These are phyloP conservation scores for Parauchenoglanis ngamensis DNA, from an alignment of 2,797 vertebrate genomes.

Conservation along the genomic window DNA sequence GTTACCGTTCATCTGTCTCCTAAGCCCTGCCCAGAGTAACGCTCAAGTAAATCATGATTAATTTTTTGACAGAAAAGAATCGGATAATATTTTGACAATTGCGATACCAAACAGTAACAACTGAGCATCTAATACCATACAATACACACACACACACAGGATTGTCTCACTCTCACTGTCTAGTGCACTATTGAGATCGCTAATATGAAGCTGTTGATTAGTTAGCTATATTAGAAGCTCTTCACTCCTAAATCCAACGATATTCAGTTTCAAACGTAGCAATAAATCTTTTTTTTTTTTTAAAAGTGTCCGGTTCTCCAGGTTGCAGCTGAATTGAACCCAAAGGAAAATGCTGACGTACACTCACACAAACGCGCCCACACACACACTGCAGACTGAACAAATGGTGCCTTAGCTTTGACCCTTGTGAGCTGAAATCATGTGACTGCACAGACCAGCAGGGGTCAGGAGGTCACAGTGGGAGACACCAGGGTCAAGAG, in stretches of 20 bases:
- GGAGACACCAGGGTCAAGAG: constrained; percentile 24
- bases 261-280: not conserved
- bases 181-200: not conserved
- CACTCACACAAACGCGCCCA: not conserved
- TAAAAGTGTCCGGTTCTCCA: not conserved
- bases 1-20: not conserved
- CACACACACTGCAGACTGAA: constrained; percentile 41
- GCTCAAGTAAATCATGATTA: not conserved
- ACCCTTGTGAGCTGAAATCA: constrained; percentile 31
- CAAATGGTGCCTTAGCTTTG: constrained; percentile 45
- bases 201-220: not conserved
- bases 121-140: not conserved
- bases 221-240: not conserved
- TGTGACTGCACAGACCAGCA: constrained; percentile 21
- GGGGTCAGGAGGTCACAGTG: constrained; percentile 36
- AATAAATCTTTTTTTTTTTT: not conserved
- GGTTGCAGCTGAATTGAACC: not conserved
- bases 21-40: not conserved
- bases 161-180: not conserved
- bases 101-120: not conserved
- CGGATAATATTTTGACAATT: not conserved
- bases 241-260: not conserved
- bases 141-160: not conserved
- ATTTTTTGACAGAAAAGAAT: not conserved
- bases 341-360: not conserved